Evolutionary conservation across 2,888 invertebrate species (phyloP).

Genomic region (Tupiocoris notatus): DNA sequence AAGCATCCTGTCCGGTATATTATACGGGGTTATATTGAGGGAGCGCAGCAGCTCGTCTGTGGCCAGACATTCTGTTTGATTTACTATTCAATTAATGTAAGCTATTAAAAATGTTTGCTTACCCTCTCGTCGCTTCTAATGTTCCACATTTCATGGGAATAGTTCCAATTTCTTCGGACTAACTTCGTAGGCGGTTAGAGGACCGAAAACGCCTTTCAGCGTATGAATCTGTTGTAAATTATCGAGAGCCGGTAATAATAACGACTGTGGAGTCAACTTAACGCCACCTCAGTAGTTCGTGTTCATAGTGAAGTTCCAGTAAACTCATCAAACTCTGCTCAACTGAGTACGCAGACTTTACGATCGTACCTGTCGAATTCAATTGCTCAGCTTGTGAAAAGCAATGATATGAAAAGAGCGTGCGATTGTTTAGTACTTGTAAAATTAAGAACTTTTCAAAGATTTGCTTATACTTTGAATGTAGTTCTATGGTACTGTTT

Average conservation of each 20-base stretch:
- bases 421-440: no score
- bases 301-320: no score
- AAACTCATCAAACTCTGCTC: no score
- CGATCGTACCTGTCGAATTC: no score
- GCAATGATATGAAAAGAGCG: no score
- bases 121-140: slow-evolving; percentile 27
- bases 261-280: no score
- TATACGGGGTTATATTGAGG: slow-evolving; percentile 18
- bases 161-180: background rate
- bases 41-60: background rate
- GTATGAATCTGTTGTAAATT: background rate
- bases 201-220: background rate
- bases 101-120: slow-evolving; percentile 37
- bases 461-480: no score
- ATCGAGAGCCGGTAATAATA: background rate
- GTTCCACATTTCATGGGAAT: background rate
- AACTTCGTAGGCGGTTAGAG: background rate
- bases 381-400: no score
- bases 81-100: slow-evolving; percentile 31
- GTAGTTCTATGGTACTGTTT: no score
- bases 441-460: no score
- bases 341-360: no score
- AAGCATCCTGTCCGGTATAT: slow-evolving; percentile 20
- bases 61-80: slow-evolving; percentile 20
- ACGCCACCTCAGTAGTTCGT: no score